A percentile compares a stretch with the other conserved stretches of the same genome.
phyloP scores from a whole-genome alignment of 2,797 vertebrate genomes.

The Glossophaga mutica region DNA sequence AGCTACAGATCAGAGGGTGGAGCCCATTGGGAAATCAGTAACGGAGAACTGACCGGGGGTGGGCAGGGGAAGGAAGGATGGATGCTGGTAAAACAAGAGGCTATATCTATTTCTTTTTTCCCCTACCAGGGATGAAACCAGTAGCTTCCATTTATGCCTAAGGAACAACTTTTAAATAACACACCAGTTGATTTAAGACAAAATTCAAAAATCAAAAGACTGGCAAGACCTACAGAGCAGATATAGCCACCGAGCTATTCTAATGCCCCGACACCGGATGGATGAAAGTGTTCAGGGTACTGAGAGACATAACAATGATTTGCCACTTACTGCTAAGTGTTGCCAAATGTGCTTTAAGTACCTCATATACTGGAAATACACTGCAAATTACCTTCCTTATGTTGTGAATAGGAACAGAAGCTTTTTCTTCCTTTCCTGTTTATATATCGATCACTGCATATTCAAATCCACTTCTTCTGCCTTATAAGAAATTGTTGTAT shows the following conservation, averaged over 20 bases:
- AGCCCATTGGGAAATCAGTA: slow-evolving; percentile 42
- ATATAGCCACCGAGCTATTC: slow-evolving; percentile 71
- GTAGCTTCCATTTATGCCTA: not conserved
- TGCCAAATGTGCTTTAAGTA: slow-evolving; percentile 78
- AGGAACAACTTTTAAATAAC: not conserved
- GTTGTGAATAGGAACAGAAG: slow-evolving; percentile 71
- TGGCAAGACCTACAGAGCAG: slow-evolving; percentile 69
- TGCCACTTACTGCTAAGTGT: slow-evolving; percentile 77
- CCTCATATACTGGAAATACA: slow-evolving; percentile 74
- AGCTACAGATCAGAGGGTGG: not conserved
- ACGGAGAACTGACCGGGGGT: not conserved
- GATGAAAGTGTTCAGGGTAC: slow-evolving; percentile 48
- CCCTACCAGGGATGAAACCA: not conserved
- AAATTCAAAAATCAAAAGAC: slow-evolving; percentile 75
- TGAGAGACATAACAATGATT: slow-evolving; percentile 76
- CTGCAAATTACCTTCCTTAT: slow-evolving; percentile 77
- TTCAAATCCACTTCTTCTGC: slow-evolving; percentile 78
- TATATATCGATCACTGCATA: slow-evolving; percentile 75
- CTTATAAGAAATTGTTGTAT: slow-evolving; percentile 51
- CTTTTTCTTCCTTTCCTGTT: slow-evolving; percentile 76
- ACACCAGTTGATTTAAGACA: slow-evolving; percentile 38
- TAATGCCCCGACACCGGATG: slow-evolving; percentile 74
- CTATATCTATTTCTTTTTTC: not conserved
- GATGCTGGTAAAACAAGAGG: not conserved
- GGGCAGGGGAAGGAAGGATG: not conserved